Percentiles rank a stretch among this genome's conserved stretches.
phyloP scores from a whole-genome alignment of 1,140 invertebrate genomes.

The Dendrolimus punctatus region DNA sequence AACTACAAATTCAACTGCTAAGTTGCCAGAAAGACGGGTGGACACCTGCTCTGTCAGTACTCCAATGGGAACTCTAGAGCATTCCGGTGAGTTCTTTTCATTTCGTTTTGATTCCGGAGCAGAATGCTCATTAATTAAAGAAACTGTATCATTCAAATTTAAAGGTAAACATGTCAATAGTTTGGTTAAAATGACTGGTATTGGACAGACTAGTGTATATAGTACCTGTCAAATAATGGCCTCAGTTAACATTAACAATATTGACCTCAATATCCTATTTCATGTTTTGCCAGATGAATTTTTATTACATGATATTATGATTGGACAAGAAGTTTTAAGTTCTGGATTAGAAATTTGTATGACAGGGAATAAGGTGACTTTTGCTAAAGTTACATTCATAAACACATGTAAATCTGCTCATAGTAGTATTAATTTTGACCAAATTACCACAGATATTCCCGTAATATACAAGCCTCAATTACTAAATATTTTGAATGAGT shows the following conservation, averaged over 20 bases:
- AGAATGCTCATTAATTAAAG: constrained; percentile 18
- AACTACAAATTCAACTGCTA: not conserved
- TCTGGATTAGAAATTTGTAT: constrained; percentile 10
- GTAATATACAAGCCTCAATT: not conserved
- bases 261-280: constrained; percentile 11
- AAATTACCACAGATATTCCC: constrained; percentile 2
- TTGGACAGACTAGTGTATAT: constrained; percentile 9
- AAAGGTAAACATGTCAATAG: constrained; percentile 12
- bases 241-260: constrained; percentile 18
- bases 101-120: constrained; percentile 14
- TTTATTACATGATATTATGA: constrained; percentile 15
- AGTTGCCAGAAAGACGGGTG: constrained; percentile 4
- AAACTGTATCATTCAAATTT: constrained; percentile 13
- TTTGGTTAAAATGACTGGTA: constrained; percentile 17
- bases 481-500: not conserved
- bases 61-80: constrained; percentile 3
- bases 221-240: constrained; percentile 21
- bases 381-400: too few relatives aligned
- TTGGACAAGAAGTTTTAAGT: constrained; percentile 24
- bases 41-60: constrained; percentile 7
- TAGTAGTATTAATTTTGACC: not conserved
- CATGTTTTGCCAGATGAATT: constrained; percentile 19
- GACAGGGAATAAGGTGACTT: not conserved
- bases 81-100: constrained; percentile 5
- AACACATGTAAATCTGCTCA: too few relatives aligned